These are phyloP conservation scores for Palythoa heliodiscus DNA, from an alignment of 92 coral and sea anemone genomes.

Conservation along the genomic window DNA sequence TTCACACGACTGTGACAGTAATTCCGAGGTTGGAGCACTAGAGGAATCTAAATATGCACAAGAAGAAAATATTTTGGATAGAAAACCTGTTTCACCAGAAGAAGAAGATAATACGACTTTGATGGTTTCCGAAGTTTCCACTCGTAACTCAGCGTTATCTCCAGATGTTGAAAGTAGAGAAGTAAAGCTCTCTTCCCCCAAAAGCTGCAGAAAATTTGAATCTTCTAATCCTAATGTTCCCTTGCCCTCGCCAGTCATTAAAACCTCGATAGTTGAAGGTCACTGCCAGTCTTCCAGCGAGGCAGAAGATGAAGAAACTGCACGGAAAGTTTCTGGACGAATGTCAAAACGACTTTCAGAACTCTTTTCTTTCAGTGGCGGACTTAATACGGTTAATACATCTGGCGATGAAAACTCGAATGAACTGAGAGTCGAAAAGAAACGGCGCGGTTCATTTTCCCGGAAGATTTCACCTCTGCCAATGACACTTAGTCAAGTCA, in stretches of 20 bases:
- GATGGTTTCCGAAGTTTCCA: conserved; percentile 67
- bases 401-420: conserved; percentile 43
- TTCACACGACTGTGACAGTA: conserved; percentile 57
- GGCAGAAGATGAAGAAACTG: conserved; percentile 75
- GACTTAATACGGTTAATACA: conserved; percentile 13
- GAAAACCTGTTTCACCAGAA: conserved; percentile 42
- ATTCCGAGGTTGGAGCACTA: neutral
- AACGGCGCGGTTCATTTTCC: conserved; percentile 68
- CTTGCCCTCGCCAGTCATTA: conserved; percentile 20
- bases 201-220: conserved; percentile 6
- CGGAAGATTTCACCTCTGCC: conserved; percentile 69
- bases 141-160: conserved; percentile 69
- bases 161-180: conserved; percentile 2
- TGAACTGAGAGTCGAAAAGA: conserved; percentile 59
- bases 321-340: conserved; percentile 56
- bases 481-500: conserved; percentile 46
- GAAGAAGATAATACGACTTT: conserved; percentile 66
- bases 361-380: conserved; percentile 68
- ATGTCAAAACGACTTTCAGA: conserved; percentile 73
- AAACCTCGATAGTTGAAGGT: conserved; percentile 46
- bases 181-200: conserved; percentile 15
- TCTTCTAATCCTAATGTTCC: neutral
- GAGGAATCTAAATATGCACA: conserved; percentile 34
- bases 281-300: conserved; percentile 75
- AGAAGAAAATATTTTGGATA: conserved; percentile 62